phyloP scores from a whole-genome alignment of 1,140 invertebrate species.

The Apocrypta bakeri region DNA sequence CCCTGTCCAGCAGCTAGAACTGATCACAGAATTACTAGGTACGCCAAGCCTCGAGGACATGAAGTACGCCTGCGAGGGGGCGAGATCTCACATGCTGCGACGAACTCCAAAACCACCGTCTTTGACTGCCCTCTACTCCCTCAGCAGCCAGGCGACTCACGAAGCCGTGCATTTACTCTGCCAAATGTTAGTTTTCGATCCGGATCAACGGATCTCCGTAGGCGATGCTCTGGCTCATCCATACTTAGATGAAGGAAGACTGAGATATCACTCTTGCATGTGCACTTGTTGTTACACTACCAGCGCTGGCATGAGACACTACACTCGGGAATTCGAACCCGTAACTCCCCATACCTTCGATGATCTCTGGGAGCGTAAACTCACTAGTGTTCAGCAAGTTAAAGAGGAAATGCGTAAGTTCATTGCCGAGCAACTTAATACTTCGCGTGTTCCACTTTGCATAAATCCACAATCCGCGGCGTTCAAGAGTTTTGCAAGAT shows the following conservation, averaged over 20 bases:
- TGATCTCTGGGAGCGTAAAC: conserved; percentile 95
- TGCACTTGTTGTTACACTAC: conserved; percentile 96
- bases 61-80: conserved; percentile 96
- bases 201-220: conserved; percentile 86
- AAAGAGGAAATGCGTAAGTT: conserved; percentile 99
- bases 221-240: conserved; percentile 83
- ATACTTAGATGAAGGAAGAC: conserved; percentile 85
- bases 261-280: conserved; percentile 99
- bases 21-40: conserved; percentile 97
- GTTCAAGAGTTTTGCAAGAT: conserved; percentile 99
- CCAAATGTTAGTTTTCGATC: conserved; percentile 87
- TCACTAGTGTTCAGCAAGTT: conserved; percentile 93
- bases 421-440: conserved; percentile 96
- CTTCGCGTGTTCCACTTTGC: conserved; percentile 95
- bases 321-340: conserved; percentile 95
- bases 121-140: conserved; percentile 91
- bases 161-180: conserved; percentile 98
- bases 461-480: conserved; percentile 99
- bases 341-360: conserved; percentile 91
- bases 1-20: conserved; percentile 95
- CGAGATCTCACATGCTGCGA: conserved; percentile 93
- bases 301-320: conserved; percentile 85
- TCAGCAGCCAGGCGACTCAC: conserved; percentile 94
- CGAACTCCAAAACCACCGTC: conserved; percentile 91
- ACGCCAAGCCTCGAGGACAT: conserved; percentile 97